Evolutionary conservation across 2,113 vertebrate genomes (phyloP).

Genomic region (Mesocricetus auratus): DNA sequence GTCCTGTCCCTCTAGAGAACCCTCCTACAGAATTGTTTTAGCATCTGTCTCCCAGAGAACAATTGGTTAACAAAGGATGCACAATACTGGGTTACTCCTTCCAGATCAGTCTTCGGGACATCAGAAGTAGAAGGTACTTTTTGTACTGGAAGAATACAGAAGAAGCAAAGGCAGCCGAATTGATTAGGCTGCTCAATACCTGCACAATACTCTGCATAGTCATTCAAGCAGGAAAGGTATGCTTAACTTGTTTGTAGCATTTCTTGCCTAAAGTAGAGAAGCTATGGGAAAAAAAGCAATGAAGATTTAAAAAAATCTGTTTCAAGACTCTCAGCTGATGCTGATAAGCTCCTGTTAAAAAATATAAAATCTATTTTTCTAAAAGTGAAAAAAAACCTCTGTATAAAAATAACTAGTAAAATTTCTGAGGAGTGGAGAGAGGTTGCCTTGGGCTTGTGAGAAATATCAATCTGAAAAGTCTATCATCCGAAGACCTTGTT

Average conservation of each 20-base stretch:
- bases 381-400: slow-evolving; percentile 63
- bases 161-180: not conserved
- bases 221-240: slow-evolving; percentile 46
- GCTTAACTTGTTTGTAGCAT: slow-evolving; percentile 30
- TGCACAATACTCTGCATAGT: slow-evolving; percentile 29
- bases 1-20: not conserved
- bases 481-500: slow-evolving; percentile 73
- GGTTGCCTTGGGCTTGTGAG: slow-evolving; percentile 44
- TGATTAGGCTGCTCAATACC: not conserved
- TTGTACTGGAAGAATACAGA: not conserved
- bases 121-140: not conserved
- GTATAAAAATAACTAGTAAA: slow-evolving; percentile 25
- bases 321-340: slow-evolving; percentile 57
- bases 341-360: not conserved
- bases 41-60: slow-evolving; percentile 22
- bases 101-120: not conserved
- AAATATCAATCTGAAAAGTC: slow-evolving; percentile 61
- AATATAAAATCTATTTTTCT: not conserved
- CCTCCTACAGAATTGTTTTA: not conserved
- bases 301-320: slow-evolving; percentile 36
- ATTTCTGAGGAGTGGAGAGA: slow-evolving; percentile 66
- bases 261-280: slow-evolving; percentile 72
- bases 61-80: not conserved
- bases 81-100: not conserved
- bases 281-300: not conserved